These are phyloP conservation scores for Sciaenops ocellatus DNA, from an alignment of 2,797 vertebrate species.

Conservation along the genomic window DNA sequence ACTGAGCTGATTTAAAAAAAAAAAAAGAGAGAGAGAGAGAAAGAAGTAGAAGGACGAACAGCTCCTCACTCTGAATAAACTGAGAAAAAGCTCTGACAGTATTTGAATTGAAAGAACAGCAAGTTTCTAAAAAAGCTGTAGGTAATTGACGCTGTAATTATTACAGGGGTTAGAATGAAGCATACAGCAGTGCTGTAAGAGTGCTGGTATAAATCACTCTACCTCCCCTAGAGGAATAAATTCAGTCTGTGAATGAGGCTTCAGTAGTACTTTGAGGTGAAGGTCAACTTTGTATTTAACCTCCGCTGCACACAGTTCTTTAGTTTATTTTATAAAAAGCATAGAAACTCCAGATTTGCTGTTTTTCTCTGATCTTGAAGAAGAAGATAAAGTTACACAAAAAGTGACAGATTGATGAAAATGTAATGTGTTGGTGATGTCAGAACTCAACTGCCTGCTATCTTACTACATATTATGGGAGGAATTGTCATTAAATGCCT, in stretches of 20 bases:
- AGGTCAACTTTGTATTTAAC: background rate
- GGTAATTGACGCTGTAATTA: background rate
- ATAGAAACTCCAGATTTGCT: background rate
- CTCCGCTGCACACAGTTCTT: background rate
- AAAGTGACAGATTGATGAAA: background rate
- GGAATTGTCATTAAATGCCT: constrained; percentile 23
- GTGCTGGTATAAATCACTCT: background rate
- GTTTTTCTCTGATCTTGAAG: background rate
- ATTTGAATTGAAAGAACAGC: background rate
- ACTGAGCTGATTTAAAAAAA: no score
- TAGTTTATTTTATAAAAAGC: background rate
- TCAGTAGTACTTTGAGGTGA: background rate
- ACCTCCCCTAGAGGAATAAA: background rate
- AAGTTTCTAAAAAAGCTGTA: background rate
- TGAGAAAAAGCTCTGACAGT: background rate
- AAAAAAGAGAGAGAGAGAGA: no score
- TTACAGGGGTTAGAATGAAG: background rate
- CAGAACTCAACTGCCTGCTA: background rate
- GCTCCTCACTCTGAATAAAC: no score
- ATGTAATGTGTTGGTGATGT: background rate
- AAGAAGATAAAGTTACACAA: background rate
- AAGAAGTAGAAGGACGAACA: no score
- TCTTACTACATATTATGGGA: constrained; percentile 1
- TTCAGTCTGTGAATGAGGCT: background rate
- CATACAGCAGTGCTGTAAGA: no score